Evolutionary conservation across 2,113 vertebrate species (phyloP), one percentile per base, ranked within the genome.

Genomic region (Tricholaema leucomelas): DNA sequence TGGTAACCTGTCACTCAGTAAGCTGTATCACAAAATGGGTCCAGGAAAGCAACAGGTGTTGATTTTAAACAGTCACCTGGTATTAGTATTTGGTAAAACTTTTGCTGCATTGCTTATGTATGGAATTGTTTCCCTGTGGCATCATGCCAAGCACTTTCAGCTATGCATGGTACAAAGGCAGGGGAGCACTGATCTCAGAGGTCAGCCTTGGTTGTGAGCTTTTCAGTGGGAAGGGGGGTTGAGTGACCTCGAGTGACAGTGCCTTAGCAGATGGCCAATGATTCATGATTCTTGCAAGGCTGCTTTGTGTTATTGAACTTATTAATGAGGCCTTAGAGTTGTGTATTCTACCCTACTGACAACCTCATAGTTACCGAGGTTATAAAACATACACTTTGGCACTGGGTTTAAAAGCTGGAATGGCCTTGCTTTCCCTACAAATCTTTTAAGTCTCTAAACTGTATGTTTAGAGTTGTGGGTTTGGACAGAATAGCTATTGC

Each of bases 151-250:
- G 12, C 5, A 1, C 28, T 16, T 38, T 67, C 35, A 48, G 28
- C 55, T 12, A 3, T 4, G 23, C 0, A 2, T 33, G 24, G 31
- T 56, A 18, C 36, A 40, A 8, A 21, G 35, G 31, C 1, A 2
- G 16, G 33, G n/a, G 23, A 65, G n/a, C 23, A 6, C 44, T 23
- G 10, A 24, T 52, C 66, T 31, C 1, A 0, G 11, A 20, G n/a
- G 52, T 33, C 54, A 30, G 65, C 61, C 81, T 64, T 36, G 69
- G 12, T 2, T 55, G 7, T 20, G 63, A 46, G 38, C 16, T 65
- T 38, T 36, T 33, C 0, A 0, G 31, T 28, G 36, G 19, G 25
- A 2, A 7, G 21, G 2, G 5, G 8, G 5, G 2, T n/a, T n/a
- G n/a, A 30, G 38, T 56, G 63, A 59, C 59, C 35, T 91, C 2